These are phyloP conservation scores for Leptura quadrifasciata DNA, from an alignment of 2,888 invertebrate genomes.

Conservation along the genomic window DNA sequence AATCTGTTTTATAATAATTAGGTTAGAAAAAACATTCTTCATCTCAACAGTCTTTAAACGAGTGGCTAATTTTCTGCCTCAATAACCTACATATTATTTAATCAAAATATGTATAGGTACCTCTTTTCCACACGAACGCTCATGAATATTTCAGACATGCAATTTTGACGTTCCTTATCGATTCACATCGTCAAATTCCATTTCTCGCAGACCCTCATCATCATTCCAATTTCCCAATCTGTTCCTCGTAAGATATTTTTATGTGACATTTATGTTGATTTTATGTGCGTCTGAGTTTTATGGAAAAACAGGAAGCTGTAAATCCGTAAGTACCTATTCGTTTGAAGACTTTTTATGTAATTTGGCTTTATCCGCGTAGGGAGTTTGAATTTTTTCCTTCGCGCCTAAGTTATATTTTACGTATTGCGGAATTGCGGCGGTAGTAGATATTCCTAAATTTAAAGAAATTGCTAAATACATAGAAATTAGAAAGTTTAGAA, in stretches of 20 bases:
- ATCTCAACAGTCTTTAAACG: not conserved
- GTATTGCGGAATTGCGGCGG: no score
- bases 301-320: not conserved
- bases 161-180: slow-evolving; percentile 56
- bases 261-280: not conserved
- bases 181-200: slow-evolving; percentile 54
- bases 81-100: slow-evolving; percentile 1
- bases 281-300: not conserved
- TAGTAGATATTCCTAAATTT: no score
- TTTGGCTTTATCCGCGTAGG: not conserved
- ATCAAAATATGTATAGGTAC: not conserved
- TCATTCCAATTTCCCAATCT: slow-evolving; percentile 32
- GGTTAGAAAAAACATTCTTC: not conserved
- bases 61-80: not conserved
- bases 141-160: slow-evolving; percentile 48
- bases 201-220: slow-evolving; percentile 45
- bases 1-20: no score
- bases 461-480: no score
- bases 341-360: slow-evolving; percentile 6
- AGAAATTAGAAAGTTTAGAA: no score
- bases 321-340: slow-evolving; percentile 20
- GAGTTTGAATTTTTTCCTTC: not conserved
- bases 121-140: slow-evolving; percentile 12
- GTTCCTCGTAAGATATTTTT: not conserved
- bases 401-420: no score